These are phyloP conservation scores for Cremastobaeus sp. DNA, from an alignment of 2,888 invertebrate genomes.

Conservation along the genomic window DNA sequence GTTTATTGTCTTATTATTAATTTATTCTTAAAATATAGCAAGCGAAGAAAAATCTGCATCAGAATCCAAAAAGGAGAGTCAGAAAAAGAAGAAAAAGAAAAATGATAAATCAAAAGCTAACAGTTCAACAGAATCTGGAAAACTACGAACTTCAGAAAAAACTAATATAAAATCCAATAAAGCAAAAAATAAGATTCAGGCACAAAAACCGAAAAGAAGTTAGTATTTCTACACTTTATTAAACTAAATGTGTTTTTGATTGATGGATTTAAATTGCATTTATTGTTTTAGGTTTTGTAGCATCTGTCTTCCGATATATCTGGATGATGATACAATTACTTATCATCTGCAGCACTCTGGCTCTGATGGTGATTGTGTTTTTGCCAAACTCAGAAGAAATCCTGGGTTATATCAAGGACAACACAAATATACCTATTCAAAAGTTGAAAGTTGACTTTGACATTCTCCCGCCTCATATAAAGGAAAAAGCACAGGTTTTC, in stretches of 20 bases:
- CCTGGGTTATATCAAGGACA: constrained; percentile 10
- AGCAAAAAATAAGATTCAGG: constrained; percentile 3
- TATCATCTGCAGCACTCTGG: too few species aligned
- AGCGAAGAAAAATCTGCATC: not conserved
- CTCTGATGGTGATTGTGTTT: constrained; percentile 27
- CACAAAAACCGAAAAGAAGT: constrained; percentile 20
- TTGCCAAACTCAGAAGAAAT: constrained; percentile 32
- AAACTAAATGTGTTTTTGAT: not conserved
- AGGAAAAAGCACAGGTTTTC: constrained; percentile 20
- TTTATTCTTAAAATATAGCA: too few species aligned
- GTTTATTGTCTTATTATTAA: too few species aligned
- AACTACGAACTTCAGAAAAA: constrained; percentile 25
- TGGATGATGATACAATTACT: too few species aligned
- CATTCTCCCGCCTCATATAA: constrained; percentile 17
- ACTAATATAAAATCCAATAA: constrained; percentile 20
- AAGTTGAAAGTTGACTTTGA: too few species aligned
- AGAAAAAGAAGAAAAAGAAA: constrained; percentile 40
- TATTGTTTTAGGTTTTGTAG: too few species aligned
- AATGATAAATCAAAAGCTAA: constrained; percentile 30
- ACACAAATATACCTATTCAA: constrained; percentile 28
- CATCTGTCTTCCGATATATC: too few species aligned
- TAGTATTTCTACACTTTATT: not conserved
- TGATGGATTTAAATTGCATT: not conserved
- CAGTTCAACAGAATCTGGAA: not conserved
- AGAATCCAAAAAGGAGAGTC: constrained; percentile 20